Evolutionary conservation across 2,113 vertebrate species (phyloP).

Genomic region (Terrapene triunguis): DNA sequence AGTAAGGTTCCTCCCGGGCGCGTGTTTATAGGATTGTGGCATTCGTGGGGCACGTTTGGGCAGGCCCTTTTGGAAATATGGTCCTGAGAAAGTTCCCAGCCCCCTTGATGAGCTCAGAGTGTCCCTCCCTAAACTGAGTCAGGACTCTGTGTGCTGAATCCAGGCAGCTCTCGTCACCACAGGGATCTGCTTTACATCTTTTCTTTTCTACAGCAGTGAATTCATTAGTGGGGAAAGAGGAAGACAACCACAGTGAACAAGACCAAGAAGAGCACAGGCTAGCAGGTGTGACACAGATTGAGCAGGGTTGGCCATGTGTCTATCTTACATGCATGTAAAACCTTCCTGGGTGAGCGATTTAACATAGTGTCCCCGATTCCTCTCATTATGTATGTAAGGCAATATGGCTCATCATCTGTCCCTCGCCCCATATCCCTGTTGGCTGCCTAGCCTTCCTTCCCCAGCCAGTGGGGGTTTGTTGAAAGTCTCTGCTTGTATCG

Average conservation of each 20-base stretch:
- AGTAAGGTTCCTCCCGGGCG: too few relatives aligned
- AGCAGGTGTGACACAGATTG: fast-evolving
- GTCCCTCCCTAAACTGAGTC: slow-evolving; percentile 36
- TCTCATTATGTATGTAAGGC: background rate
- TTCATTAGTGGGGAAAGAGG: background rate
- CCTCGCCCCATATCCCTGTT: background rate
- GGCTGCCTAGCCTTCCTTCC: background rate
- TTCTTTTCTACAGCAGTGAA: slow-evolving; percentile 11
- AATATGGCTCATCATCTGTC: background rate
- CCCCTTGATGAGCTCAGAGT: slow-evolving; percentile 35
- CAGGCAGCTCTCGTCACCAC: slow-evolving; percentile 62
- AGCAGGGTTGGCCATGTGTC: background rate
- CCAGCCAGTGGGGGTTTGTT: too few relatives aligned
- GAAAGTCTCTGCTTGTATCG: too few relatives aligned
- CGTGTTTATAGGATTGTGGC: background rate
- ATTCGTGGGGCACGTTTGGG: background rate
- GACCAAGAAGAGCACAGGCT: background rate
- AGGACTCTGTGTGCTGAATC: slow-evolving; percentile 58
- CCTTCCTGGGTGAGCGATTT: background rate
- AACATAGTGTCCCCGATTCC: background rate
- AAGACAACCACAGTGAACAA: background rate
- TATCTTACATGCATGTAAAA: too few relatives aligned
- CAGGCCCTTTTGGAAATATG: slow-evolving; percentile 15
- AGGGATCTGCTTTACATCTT: slow-evolving; percentile 58
- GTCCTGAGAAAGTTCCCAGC: slow-evolving; percentile 16